A percentile compares a stretch with the other conserved stretches of the same genome.
phyloP scores from a whole-genome alignment of 2,888 invertebrate genomes.

The Yponomeuta evonymella region DNA sequence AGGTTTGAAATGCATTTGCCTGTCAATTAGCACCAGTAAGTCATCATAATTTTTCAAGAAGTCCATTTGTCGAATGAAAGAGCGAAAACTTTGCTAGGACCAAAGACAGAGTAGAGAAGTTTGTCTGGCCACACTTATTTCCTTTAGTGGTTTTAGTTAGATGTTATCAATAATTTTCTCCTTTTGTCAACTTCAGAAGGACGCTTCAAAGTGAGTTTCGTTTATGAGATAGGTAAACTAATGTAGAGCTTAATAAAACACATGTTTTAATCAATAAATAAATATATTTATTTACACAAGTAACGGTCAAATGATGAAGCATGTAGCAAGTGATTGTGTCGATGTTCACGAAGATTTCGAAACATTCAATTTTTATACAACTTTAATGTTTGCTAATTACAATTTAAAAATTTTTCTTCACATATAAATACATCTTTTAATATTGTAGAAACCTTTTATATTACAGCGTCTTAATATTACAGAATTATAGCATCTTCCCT shows the following conservation, averaged over 20 bases:
- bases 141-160: background rate
- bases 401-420: conserved; percentile 39
- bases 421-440: conserved; percentile 64
- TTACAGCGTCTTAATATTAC: conserved; percentile 46
- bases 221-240: background rate
- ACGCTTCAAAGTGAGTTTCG: no score
- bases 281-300: conserved; percentile 74
- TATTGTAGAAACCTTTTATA: conserved; percentile 56
- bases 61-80: background rate
- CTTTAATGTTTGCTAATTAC: conserved; percentile 38
- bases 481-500: conserved; percentile 36
- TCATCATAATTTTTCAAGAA: conserved; percentile 15
- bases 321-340: conserved; percentile 45
- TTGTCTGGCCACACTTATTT: background rate
- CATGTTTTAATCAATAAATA: conserved; percentile 63
- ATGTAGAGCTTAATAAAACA: conserved; percentile 41
- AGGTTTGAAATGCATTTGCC: conserved; percentile 25
- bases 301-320: conserved; percentile 60
- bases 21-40: conserved; percentile 49
- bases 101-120: background rate
- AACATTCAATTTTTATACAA: conserved; percentile 32
- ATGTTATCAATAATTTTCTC: no score
- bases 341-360: conserved; percentile 54
- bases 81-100: background rate
- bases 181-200: no score